Base-by-base conservation (phyloP, 2,113 vertebrate genomes). In the Microcebus murinus region DNA sequence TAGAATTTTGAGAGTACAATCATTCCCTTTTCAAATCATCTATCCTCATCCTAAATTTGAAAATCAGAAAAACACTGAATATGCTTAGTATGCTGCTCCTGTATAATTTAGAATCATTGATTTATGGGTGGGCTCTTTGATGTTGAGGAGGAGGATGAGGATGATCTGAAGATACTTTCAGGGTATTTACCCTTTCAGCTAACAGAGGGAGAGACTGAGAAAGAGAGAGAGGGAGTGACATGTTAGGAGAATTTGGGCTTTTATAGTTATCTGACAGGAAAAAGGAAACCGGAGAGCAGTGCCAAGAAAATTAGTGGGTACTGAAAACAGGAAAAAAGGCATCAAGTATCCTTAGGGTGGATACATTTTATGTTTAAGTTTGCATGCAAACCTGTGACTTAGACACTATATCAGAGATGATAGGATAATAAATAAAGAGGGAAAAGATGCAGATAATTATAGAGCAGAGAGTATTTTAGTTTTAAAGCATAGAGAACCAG, bases 1-100 rank as follows among this genome's bases (percentile, higher is more conserved):
- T 97, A 70, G 27, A 79, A 95, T 97, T 97, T 97, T 95, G 86
- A 84, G 68, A 84, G 20, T 84, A 15, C 39, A 76, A 17, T 34
- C 17, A 11, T 89, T 90, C 10, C 42, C 21, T 83, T 90, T 94
- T 90, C 84, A 84, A 80, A 88, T 82, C 25, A 91, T 36, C 17
- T 76, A 4, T 31, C 29, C 57, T 94, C 36, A 31, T 93, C 50
- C 12, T 42, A 48, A 77, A 29, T 68, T 55, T 87, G 61, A 82
- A 93, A 98, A 97, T 81, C 57, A 82, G 21, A 63, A 89, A 93
- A 92, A 95, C n/a, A 68, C 6, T 42, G 65, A 91, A 63, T 71
- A 18, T 80, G 34, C 85, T 80, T 27, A 18, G 39, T 90, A n/a
- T 42, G 10, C 73, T 95, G 34, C 36, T 97, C 25, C 50, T 95